These are phyloP conservation scores for Aricia agestis DNA, from an alignment of 1,140 invertebrate genomes.

Conservation along the genomic window DNA sequence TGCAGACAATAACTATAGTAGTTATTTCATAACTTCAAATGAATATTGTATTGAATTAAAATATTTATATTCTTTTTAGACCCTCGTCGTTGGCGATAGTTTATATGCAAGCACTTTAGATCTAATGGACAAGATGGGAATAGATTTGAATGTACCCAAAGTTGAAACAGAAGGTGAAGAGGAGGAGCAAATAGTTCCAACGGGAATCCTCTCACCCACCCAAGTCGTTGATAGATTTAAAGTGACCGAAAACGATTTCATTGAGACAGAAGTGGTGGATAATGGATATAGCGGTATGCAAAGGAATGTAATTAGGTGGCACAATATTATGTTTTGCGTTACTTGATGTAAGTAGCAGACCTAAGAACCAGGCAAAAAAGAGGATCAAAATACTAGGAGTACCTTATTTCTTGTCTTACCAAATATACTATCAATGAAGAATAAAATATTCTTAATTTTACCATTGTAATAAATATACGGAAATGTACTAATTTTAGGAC, in stretches of 20 bases:
- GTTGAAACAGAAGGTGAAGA: slow-evolving; percentile 46
- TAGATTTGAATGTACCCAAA: slow-evolving; percentile 50
- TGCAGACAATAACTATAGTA: too few species aligned
- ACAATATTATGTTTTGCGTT: too few species aligned
- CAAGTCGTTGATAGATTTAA: slow-evolving; percentile 62
- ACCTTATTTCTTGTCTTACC: too few species aligned
- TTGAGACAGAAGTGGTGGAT: slow-evolving; percentile 60
- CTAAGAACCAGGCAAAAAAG: too few species aligned
- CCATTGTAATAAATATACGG: too few species aligned
- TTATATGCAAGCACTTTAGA: slow-evolving; percentile 70
- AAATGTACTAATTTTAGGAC: too few species aligned
- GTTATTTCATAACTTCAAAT: too few species aligned
- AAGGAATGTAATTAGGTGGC: background rate
- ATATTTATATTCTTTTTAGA: background rate
- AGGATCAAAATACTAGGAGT: too few species aligned
- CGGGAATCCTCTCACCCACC: slow-evolving; percentile 53
- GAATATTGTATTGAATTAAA: too few species aligned
- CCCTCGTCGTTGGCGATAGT: slow-evolving; percentile 46
- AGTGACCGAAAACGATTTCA: slow-evolving; percentile 58
- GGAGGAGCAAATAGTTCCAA: slow-evolving; percentile 56
- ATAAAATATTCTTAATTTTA: too few species aligned
- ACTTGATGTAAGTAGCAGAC: too few species aligned
- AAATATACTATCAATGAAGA: too few species aligned
- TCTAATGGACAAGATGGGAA: slow-evolving; percentile 61
- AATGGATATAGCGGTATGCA: slow-evolving; percentile 49